Base-by-base conservation (phyloP, 2,113 vertebrate genomes). In the pig (Sus scrofa) region DNA sequence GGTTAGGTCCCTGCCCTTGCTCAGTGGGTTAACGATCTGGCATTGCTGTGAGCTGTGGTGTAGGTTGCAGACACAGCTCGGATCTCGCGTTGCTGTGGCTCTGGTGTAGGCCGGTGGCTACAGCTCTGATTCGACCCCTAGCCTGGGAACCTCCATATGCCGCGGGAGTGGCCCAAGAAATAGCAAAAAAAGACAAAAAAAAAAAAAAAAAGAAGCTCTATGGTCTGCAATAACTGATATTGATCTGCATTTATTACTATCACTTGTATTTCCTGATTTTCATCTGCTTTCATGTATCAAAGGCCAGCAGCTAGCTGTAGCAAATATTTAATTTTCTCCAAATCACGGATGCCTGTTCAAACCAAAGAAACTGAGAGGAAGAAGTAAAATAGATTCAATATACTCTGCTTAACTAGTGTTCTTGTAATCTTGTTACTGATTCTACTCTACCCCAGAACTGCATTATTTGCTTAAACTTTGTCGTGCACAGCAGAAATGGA, bases 181-280 rank as follows among this genome's bases (percentile, higher is more conserved):
- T n/a, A n/a, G n/a, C n/a, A n/a, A n/a, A n/a, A n/a, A n/a, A n/a
- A n/a, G n/a, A n/a, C n/a, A n/a, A n/a, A n/a, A n/a, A n/a, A n/a
- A n/a, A n/a, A n/a, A n/a, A n/a, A n/a, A n/a, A n/a, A n/a, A n/a
- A n/a, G n/a, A n/a, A n/a, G n/a, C n/a, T n/a, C n/a, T n/a, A 37
- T 90, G 63, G 56, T 58, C 37, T 93, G 1, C 14, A n/a, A 56
- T 95, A 52, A 84, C 84, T 77, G 56, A 8, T 91, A 67, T 8
- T 96, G 22, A 34, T 71, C 63, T 96, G 50, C 11, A 19, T 68
- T 85, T 89, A 79, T 91, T 20, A 50, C 16, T 91, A 34, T 87
- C 90, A 84, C 11, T 44, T 79, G 20, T 58, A 58, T 71, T 97
- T 94, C n/a, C 32, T 58, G 50, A 86, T 73, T 93, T 60, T 90